A percentile compares a stretch with the other conserved stretches of the same genome.
Evolutionary conservation across 1,140 invertebrate genomes (phyloP).

Genomic region (Drosophila pectinifera): DNA sequence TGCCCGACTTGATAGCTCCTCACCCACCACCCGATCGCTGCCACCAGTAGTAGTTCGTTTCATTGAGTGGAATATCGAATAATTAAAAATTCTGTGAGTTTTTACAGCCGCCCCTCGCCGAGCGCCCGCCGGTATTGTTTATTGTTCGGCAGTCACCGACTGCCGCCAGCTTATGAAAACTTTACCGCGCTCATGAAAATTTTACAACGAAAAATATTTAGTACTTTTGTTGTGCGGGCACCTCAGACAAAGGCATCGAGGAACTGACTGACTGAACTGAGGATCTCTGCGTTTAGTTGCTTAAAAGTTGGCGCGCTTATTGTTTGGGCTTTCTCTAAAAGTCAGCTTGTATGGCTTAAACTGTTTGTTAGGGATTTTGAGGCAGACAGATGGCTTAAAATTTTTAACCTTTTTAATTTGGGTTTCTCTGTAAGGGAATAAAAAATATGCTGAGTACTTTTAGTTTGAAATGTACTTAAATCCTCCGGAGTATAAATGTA

Average conservation of each 20-base stretch:
- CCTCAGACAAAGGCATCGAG: constrained; percentile 47
- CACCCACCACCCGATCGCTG: too few relatives aligned
- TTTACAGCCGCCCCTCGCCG: constrained; percentile 34
- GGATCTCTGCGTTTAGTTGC: constrained; percentile 46
- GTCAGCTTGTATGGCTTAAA: constrained; percentile 20
- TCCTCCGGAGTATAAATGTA: too few relatives aligned
- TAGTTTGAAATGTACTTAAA: too few relatives aligned
- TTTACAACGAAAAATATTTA: constrained; percentile 45
- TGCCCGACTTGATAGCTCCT: constrained; percentile 19
- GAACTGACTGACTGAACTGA: constrained; percentile 40
- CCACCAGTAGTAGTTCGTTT: constrained; percentile 27
- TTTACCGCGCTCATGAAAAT: constrained; percentile 70
- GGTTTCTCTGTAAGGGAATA: neutral
- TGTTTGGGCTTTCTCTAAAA: constrained; percentile 29
- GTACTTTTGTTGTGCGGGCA: constrained; percentile 10
- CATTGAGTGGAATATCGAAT: constrained; percentile 61
- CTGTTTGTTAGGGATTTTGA: constrained; percentile 15
- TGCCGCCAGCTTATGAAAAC: constrained; percentile 62
- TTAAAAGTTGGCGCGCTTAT: constrained; percentile 58
- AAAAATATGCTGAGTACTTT: neutral
- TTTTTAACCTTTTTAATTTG: neutral
- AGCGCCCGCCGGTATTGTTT: constrained; percentile 53
- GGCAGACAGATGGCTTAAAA: constrained; percentile 13
- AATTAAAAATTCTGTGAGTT: constrained; percentile 81
- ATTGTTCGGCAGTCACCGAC: constrained; percentile 49